Evolutionary conservation across 1,140 invertebrate species (phyloP), one percentile per base, ranked within the genome.

Genomic region (Drosophila malerkotliana): DNA sequence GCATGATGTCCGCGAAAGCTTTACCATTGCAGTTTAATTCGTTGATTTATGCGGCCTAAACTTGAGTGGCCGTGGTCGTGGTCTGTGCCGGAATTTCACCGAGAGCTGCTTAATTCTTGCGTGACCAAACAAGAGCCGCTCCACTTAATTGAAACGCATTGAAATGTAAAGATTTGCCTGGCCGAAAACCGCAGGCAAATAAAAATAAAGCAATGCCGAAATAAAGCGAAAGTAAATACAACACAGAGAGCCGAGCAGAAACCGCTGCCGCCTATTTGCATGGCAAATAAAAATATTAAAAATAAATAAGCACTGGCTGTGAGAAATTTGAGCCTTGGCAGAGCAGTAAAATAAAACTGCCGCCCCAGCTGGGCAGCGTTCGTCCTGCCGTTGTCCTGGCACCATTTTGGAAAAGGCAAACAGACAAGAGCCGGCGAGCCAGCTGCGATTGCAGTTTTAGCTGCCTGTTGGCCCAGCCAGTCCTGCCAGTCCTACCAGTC

Each of bases 401-500:
- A 15, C n/a, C 14, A 14, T 28, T 45, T 39, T 10, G 30, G 26
- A 2, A 39, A 34, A 69, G 49, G 47, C 24, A 73, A 60, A 72
- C 45, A 69, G 51, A 55, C 55, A 54, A 34, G 32, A 48, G 49
- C 53, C 54, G 60, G 10, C 45, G 58, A 55, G 58, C 58, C 58
- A 79, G 81, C 54, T 63, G 68, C 82, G 82, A 87, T 87, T 85
- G 82, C 82, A 85, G 83, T 85, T 85, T 85, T 85, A 72, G 81
- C 81, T 81, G 77, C 56, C 72, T 59, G 34, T 37, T 54, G 34
- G 34, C 24, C 44, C 44, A 49, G 26, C 32, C 47, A 32, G 30
- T 52, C 28, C 18, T 58, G 72, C 59, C 34, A 37, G 28, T 37
- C 28, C 18, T 62, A 58, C 59, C 34, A 37, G 12, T 37, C 34